Evolutionary conservation across 2,113 vertebrate species (phyloP).

Genomic region (Gnathonemus echidnorhynchus): DNA sequence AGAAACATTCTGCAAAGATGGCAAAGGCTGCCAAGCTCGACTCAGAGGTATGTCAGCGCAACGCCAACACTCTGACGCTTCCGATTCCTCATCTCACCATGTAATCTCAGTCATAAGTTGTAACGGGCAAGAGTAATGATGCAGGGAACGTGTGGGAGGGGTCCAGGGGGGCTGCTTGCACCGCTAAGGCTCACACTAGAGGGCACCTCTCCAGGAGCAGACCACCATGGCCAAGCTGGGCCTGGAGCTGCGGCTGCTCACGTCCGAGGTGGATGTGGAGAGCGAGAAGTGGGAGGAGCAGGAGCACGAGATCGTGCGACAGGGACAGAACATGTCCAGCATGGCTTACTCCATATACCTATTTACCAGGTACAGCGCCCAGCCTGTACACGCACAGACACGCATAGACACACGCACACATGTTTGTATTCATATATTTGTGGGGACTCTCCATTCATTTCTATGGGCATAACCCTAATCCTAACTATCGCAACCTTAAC

Average conservation of each 20-base stretch:
- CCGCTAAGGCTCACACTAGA: not conserved
- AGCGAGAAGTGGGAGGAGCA: constrained; percentile 91
- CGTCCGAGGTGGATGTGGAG: constrained; percentile 81
- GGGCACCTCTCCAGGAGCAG: constrained; percentile 69
- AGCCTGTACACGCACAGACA: not conserved
- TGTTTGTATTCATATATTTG: not conserved
- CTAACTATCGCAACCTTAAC: not conserved
- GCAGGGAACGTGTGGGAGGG: not conserved
- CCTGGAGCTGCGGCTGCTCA: constrained; percentile 83
- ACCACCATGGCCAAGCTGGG: constrained; percentile 83
- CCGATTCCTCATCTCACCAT: not conserved
- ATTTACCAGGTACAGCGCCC: constrained; percentile 81
- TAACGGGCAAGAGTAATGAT: not conserved
- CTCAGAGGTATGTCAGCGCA: constrained; percentile 72
- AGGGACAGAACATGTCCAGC: constrained; percentile 80
- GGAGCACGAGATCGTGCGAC: constrained; percentile 76
- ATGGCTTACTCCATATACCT: constrained; percentile 91
- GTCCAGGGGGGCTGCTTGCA: not conserved
- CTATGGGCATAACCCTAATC: not conserved
- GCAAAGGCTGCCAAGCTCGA: constrained; percentile 84
- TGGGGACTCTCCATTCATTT: not conserved
- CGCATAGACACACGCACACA: not conserved
- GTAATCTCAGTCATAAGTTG: not conserved
- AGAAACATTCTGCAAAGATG: constrained; percentile 85
- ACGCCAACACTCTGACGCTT: not conserved